Base-by-base conservation (phyloP, 2,113 vertebrate genomes). In the Cyprinus carpio region DNA sequence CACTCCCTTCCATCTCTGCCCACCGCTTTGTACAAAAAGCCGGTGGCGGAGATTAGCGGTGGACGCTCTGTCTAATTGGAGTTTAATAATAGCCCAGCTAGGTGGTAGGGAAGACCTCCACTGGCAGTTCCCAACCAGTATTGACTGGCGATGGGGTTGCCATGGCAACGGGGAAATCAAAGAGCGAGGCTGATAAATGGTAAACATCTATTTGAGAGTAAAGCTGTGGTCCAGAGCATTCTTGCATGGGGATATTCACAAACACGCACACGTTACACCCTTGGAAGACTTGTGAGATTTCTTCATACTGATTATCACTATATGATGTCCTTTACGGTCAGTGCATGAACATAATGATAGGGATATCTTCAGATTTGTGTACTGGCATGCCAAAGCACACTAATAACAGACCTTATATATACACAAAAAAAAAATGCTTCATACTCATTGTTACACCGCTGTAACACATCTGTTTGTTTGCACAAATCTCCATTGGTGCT, bases 91-190 rank as follows among this genome's bases (percentile, higher is more conserved):
- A 93, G 89, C 90, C 75, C n/a, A 71, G 80, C 16, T 72, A 87
- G 84, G 86, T 65, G 75, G 62, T 49, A 89, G 83, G 84, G 83
- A 86, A 86, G 87, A 82, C 88, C 84, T 88, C 87, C 85, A 90
- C 62, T 2, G 18, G 88, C 90, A 86, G 84, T 85, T 83, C 86
- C 90, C 67, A 20, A n/a, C 83, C 58, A 81, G 64, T 85, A 90
- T 92, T 65, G 83, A 93, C 90, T 90, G 84, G 77, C 67, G 43
- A 87, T 67, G 62, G 89, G 86, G 93, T 95, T 88, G 89, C 91
- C 92, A 92, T 93, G 93, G 91, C 89, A 91, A 95, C 94, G 51
- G 89, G 87, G 91, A 88, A 91, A 90, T 93, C 91, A 93, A 90
- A 90, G 84, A 86, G 71, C 84, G 87, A 83, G 76, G 65, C 82